Evolutionary conservation across 2,888 invertebrate species (phyloP), one percentile per base, ranked within the genome.

Genomic region (Aquatica leii): DNA sequence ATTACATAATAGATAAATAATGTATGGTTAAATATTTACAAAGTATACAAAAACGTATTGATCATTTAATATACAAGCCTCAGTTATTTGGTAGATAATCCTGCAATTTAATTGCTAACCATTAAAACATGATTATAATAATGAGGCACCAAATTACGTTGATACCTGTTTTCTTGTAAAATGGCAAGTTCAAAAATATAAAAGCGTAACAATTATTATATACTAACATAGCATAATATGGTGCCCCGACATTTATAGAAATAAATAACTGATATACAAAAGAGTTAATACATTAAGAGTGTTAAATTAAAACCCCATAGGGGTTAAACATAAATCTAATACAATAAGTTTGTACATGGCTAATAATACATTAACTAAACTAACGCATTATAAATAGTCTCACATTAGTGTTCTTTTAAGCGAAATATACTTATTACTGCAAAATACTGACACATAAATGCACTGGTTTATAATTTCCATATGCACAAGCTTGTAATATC

Each of bases 221-320:
- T 55, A 61, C 61, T 41, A 56, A 61, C 43, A 55, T 52, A 66
- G 55, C 57, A 58, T 63, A 62, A 54, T 59, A 31, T 62, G 69
- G 66, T 65, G 69, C 65, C 67, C 21, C 48, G 34, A 49, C 51
- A 59, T 74, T 74, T 74, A 76, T 72, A 77, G 77, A 76, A 79
- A 79, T 78, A 79, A 79, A 79, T 80, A 80, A 78, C 69, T 77
- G 76, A 77, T 77, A 73, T 78, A 77, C 76, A 78, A 73, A 75
- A 74, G 74, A 74, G 75, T 74, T 74, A 72, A 72, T 68, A 76
- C 63, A 69, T 67, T 66, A 70, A 68, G 73, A 73, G 72, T 71
- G 71, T 73, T 69, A 70, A 73, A 70, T 70, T 58, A 69, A 61
- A 68, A 77, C 79, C 78, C 78, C 78, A 78, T 76, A 74, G 78